Evolutionary conservation across 2,113 vertebrate genomes (phyloP).

Genomic region (Cathartes aura): DNA sequence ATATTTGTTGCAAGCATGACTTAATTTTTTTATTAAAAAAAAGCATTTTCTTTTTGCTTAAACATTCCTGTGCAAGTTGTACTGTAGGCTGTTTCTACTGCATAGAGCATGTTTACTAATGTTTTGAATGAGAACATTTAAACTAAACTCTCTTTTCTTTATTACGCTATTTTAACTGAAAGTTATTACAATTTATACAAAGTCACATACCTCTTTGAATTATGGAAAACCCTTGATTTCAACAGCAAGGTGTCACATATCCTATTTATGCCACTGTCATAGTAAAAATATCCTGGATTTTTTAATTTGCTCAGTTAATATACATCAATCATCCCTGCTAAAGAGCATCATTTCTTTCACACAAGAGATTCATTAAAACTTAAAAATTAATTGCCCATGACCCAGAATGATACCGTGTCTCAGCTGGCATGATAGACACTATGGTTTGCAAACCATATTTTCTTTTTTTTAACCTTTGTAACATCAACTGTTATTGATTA

Average conservation of each 20-base stretch:
- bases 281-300: not conserved
- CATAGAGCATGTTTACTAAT: not conserved
- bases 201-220: not conserved
- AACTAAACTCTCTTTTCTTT: not conserved
- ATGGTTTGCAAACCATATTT: constrained; percentile 1
- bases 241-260: not conserved
- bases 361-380: constrained; percentile 44
- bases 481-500: constrained; percentile 5
- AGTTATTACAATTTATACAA: not conserved
- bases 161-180: not conserved
- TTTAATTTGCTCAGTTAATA: not conserved
- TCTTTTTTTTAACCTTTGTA: not conserved
- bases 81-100: not conserved
- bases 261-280: not conserved
- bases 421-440: constrained; percentile 3
- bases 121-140: not conserved
- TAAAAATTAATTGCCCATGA: constrained; percentile 53
- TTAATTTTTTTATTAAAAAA: not conserved
- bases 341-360: constrained; percentile 5
- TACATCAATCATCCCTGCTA: constrained; percentile 10
- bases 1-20: not conserved
- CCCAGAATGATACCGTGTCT: not conserved
- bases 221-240: not conserved
- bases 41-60: not conserved
- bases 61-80: not conserved